Evolutionary conservation across 2,888 invertebrate species (phyloP).

Genomic region (Ormyrus labotus): DNA sequence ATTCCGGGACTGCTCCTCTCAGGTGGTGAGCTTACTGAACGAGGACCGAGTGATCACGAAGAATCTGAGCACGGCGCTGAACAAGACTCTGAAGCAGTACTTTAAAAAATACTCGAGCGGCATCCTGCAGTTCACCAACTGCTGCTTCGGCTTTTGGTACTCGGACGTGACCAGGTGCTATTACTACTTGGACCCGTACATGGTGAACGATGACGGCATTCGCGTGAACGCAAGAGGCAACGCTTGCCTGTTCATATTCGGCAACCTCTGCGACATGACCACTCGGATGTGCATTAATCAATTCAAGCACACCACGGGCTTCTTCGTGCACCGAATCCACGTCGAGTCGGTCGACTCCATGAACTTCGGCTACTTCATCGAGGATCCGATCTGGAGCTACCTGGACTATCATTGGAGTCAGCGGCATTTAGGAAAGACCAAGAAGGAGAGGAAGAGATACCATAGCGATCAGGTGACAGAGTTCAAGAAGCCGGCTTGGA

Average conservation of each 20-base stretch:
- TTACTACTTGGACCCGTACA: constrained; percentile 72
- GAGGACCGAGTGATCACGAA: constrained; percentile 53
- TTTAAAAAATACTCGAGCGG: constrained; percentile 66
- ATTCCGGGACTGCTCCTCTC: constrained; percentile 66
- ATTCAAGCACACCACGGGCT: constrained; percentile 67
- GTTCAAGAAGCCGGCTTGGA: constrained; percentile 64
- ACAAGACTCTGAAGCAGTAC: constrained; percentile 63
- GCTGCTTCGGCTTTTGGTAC: constrained; percentile 74
- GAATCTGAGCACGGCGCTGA: constrained; percentile 55
- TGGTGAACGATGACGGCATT: constrained; percentile 64
- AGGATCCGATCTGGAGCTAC: constrained; percentile 73
- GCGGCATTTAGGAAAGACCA: constrained; percentile 51
- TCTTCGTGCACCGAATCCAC: constrained; percentile 70
- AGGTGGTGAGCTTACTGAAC: constrained; percentile 59
- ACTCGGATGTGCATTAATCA: constrained; percentile 68
- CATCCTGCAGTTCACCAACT: constrained; percentile 71
- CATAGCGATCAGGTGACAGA: too few species aligned
- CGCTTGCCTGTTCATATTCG: constrained; percentile 68
- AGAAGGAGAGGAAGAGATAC: not conserved
- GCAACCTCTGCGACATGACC: constrained; percentile 66
- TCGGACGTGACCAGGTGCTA: constrained; percentile 66
- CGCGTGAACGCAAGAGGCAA: constrained; percentile 61
- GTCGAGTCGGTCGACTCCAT: constrained; percentile 67
- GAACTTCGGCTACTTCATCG: constrained; percentile 62
- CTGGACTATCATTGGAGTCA: constrained; percentile 72